Conservation (phyloP, 2,797 vertebrate genomes). For the Pagetopsis macropterus region DNA sequence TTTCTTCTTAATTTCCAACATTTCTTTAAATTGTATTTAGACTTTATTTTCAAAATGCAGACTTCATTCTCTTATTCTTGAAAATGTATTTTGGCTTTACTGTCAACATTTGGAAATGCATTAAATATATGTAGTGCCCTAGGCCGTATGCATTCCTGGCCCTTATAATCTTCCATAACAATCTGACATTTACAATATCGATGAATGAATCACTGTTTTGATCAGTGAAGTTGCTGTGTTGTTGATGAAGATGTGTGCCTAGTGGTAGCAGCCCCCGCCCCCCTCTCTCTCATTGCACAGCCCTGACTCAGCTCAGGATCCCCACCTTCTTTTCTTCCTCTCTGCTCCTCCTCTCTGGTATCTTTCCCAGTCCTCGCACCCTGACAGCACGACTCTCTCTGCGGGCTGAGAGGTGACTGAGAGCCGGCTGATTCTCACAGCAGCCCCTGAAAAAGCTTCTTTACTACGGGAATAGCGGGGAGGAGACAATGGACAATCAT, state of each 20-base stretch:
- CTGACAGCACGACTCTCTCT: constrained; percentile 36
- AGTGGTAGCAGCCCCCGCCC: neutral
- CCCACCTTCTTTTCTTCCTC: constrained; percentile 17
- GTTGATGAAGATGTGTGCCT: neutral
- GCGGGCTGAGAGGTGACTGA: constrained; percentile 48
- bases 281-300: neutral
- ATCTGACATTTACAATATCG: neutral
- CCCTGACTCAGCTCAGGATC: constrained; percentile 50
- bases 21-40: too few species aligned
- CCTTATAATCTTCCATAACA: too few species aligned
- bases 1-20: too few species aligned
- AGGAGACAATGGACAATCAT: constrained; percentile 46
- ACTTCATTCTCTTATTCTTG: too few species aligned
- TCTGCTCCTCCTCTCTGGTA: constrained; percentile 12
- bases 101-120: too few species aligned
- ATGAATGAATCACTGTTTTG: neutral
- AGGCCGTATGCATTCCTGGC: too few species aligned
- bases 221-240: constrained; percentile 3
- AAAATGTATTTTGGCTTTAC: too few species aligned
- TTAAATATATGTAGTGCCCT: too few species aligned
- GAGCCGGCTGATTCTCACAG: constrained; percentile 63
- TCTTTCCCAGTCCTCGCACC: neutral
- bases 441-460: constrained; percentile 18
- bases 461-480: neutral
- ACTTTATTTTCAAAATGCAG: too few species aligned